These are phyloP conservation scores for Allobates femoralis DNA, from an alignment of 2,797 vertebrate species.

Conservation along the genomic window DNA sequence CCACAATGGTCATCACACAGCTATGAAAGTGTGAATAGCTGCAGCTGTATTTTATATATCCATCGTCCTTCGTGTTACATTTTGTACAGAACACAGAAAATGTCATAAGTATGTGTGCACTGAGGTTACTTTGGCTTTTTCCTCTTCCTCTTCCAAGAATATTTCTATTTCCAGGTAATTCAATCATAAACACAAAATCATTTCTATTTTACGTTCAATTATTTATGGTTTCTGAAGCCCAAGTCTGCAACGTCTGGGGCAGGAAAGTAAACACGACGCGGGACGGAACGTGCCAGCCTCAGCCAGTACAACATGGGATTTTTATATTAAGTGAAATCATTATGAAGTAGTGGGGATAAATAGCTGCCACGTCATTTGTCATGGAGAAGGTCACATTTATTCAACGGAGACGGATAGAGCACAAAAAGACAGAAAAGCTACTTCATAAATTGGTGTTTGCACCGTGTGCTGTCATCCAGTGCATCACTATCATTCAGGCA, in stretches of 20 bases:
- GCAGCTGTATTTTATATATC: not conserved
- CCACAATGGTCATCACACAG: not conserved
- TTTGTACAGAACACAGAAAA: slow-evolving; percentile 25
- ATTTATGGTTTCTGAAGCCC: slow-evolving; percentile 19
- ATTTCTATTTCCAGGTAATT: slow-evolving; percentile 36
- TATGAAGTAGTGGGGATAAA: not conserved
- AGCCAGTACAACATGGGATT: not conserved
- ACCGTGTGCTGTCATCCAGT: too few relatives aligned
- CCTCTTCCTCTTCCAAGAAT: slow-evolving; percentile 12
- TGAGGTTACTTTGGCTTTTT: slow-evolving; percentile 12
- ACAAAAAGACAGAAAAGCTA: too few relatives aligned
- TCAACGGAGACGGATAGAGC: not conserved
- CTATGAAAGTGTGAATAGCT: not conserved
- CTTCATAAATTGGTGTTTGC: too few relatives aligned
- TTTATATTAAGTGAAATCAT: slow-evolving; percentile 4
- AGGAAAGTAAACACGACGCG: slow-evolving; percentile 14
- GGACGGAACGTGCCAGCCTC: not conserved
- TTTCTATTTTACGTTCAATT: slow-evolving; percentile 32
- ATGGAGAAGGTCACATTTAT: not conserved
- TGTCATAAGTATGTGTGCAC: not conserved
- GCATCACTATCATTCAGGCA: too few relatives aligned
- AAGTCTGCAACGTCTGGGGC: slow-evolving; percentile 1
- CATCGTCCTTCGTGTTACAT: not conserved
- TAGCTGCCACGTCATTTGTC: not conserved
- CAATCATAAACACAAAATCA: slow-evolving; percentile 7